phyloP scores from a whole-genome alignment of 2,113 vertebrate genomes.

The Lutjanus erythropterus region DNA sequence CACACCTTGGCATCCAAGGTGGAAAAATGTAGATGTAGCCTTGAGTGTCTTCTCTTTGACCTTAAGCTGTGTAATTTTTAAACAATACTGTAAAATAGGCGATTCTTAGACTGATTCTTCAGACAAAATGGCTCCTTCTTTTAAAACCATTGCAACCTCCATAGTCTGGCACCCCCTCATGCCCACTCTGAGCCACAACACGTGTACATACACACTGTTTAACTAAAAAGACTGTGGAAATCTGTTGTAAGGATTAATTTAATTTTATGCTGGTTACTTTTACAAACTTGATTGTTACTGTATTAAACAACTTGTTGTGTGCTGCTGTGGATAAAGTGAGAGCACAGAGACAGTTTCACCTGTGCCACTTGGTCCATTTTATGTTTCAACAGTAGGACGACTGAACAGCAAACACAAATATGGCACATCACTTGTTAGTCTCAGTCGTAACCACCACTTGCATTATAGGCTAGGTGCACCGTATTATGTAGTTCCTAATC shows the following conservation, averaged over 20 bases:
- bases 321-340: too few relatives aligned
- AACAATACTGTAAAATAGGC: constrained; percentile 12
- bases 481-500: too few relatives aligned
- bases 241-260: background rate
- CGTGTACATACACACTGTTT: background rate
- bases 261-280: too few relatives aligned
- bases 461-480: too few relatives aligned
- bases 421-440: too few relatives aligned
- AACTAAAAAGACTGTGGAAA: background rate
- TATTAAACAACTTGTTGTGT: too few relatives aligned
- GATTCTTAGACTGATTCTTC: background rate
- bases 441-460: too few relatives aligned
- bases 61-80: background rate
- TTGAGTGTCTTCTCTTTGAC: constrained; percentile 19
- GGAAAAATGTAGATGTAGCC: background rate
- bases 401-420: too few relatives aligned
- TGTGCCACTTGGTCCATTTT: too few relatives aligned
- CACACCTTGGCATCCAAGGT: constrained; percentile 8
- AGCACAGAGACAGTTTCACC: too few relatives aligned
- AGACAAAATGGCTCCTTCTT: background rate
- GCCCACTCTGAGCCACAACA: background rate
- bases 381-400: too few relatives aligned
- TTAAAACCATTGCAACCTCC: background rate
- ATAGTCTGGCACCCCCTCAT: background rate
- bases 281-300: too few relatives aligned